These are phyloP conservation scores for Idaea biselata DNA, from an alignment of 2,888 invertebrate genomes.

Conservation along the genomic window DNA sequence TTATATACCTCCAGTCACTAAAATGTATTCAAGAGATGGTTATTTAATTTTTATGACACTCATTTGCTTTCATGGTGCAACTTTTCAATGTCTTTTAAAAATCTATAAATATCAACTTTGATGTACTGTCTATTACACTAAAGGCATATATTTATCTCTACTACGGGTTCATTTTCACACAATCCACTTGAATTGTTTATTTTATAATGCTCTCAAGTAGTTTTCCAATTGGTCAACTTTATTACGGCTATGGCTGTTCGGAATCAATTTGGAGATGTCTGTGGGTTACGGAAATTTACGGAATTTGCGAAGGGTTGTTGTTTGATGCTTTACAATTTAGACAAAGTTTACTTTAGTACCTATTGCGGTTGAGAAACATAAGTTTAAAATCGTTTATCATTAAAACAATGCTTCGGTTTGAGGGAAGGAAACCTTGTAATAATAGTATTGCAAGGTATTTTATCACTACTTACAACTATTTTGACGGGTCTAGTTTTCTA, in stretches of 20 bases:
- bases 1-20: too few relatives aligned
- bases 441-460: not conserved
- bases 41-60: too few relatives aligned
- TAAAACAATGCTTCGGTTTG: not conserved
- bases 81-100: too few relatives aligned
- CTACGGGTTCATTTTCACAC: not conserved
- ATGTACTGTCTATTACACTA: too few relatives aligned
- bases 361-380: conserved; percentile 7
- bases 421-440: not conserved
- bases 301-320: conserved; percentile 1
- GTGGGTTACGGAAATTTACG: not conserved
- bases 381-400: not conserved
- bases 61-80: too few relatives aligned
- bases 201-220: conserved; percentile 37
- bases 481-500: too few relatives aligned
- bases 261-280: not conserved
- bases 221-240: conserved; percentile 25
- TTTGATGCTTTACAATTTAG: conserved; percentile 1
- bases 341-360: conserved; percentile 4
- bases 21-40: too few relatives aligned
- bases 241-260: conserved; percentile 5
- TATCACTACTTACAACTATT: not conserved
- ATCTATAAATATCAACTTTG: too few relatives aligned
- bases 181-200: conserved; percentile 42
- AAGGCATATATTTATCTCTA: not conserved